Evolutionary conservation across 2,797 vertebrate species (phyloP).

Genomic region (Myiotriccus ornatus): DNA sequence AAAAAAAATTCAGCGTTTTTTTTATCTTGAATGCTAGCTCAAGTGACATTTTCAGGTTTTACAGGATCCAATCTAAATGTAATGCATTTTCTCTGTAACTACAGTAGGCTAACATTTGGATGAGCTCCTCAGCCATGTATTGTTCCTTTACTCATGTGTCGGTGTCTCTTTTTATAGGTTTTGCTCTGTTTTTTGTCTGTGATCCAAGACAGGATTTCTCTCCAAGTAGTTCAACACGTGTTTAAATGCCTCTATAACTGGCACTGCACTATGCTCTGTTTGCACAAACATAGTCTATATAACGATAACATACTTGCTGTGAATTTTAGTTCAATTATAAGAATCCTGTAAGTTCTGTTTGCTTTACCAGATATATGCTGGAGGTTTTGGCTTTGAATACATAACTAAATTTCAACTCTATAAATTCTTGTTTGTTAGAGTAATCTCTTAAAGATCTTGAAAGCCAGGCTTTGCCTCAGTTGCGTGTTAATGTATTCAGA

Average conservation of each 20-base stretch:
- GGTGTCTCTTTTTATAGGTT: neutral
- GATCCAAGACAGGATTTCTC: neutral
- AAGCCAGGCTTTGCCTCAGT: neutral
- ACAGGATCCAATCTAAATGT: neutral
- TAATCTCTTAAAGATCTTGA: neutral
- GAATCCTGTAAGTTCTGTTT: neutral
- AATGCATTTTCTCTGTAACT: neutral
- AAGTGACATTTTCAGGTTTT: neutral
- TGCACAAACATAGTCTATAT: neutral
- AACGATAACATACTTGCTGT: neutral
- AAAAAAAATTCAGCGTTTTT: neutral
- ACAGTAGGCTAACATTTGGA: neutral
- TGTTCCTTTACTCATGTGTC: neutral
- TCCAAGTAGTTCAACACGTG: neutral
- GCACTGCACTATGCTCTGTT: neutral
- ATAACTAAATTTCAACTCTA: neutral
- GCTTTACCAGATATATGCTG: accelerated
- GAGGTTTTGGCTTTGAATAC: neutral
- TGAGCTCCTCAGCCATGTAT: neutral
- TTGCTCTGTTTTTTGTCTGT: neutral
- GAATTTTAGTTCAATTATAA: neutral
- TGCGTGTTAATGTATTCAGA: neutral
- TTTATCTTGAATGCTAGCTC: neutral
- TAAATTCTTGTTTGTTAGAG: neutral
- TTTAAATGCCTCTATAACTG: neutral